Percentiles rank a stretch among this genome's conserved stretches.
These are phyloP conservation scores for Magallana gigas DNA, from an alignment of 1,140 invertebrate genomes.

Conservation along the genomic window DNA sequence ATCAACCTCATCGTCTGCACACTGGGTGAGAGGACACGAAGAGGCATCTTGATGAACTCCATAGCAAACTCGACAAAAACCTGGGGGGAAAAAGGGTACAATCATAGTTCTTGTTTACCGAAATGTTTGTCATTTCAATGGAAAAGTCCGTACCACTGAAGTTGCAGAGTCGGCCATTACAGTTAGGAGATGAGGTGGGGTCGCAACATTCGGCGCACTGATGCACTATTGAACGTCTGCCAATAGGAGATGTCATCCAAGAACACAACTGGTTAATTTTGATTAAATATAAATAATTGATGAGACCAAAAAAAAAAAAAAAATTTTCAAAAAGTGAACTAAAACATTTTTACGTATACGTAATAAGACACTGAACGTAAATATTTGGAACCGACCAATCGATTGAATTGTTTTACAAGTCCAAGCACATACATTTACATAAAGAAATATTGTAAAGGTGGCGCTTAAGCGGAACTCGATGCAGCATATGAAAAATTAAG, in stretches of 20 bases:
- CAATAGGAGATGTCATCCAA: background rate
- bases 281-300: too few relatives aligned
- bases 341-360: too few relatives aligned
- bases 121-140: background rate
- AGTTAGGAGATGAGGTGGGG: background rate
- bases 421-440: too few relatives aligned
- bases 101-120: background rate
- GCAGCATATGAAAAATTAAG: too few relatives aligned
- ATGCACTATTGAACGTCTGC: background rate
- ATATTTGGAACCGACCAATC: too few relatives aligned
- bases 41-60: background rate
- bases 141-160: background rate
- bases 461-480: too few relatives aligned
- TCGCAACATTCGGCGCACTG: conserved; percentile 5
- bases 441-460: too few relatives aligned
- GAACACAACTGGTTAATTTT: background rate
- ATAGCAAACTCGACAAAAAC: background rate
- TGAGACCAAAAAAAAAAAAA: too few relatives aligned
- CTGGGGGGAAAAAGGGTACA: background rate
- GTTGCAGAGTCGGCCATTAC: background rate
- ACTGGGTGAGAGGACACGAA: background rate
- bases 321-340: too few relatives aligned
- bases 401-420: too few relatives aligned
- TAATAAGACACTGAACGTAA: too few relatives aligned
- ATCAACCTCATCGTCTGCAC: background rate